Conservation (phyloP, 2,797 vertebrate genomes). For the Enteromius unitaeniatus region DNA sequence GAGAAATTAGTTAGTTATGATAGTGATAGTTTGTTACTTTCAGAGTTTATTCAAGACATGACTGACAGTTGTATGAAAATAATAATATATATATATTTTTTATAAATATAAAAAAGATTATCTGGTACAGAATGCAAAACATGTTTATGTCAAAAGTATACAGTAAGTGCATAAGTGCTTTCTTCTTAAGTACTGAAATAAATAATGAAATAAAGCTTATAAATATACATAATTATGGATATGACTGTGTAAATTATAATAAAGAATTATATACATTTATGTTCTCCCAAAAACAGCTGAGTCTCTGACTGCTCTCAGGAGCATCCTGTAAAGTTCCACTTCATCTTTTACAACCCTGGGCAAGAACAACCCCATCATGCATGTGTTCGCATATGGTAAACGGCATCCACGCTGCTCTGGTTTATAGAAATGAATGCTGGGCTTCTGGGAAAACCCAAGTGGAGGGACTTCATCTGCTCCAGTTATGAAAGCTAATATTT, state of each 20-base stretch:
- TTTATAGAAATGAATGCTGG: conserved; percentile 70
- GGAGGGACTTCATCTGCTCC: conserved; percentile 67
- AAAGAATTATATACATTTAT: neutral
- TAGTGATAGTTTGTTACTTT: neutral
- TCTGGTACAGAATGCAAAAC: neutral
- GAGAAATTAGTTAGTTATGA: too few species aligned
- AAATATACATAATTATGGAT: neutral
- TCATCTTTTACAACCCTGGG: conserved; percentile 57
- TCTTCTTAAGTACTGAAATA: neutral
- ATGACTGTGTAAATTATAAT: neutral
- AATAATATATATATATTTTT: neutral
- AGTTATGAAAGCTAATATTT: conserved; percentile 73
- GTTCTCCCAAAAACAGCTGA: conserved; percentile 53
- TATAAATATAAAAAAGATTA: neutral
- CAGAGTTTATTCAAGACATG: neutral
- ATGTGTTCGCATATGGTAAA: conserved; percentile 65
- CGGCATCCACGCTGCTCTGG: conserved; percentile 57
- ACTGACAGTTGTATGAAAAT: neutral
- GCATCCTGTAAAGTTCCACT: conserved; percentile 63
- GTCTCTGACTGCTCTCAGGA: conserved; percentile 66
- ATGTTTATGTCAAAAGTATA: neutral
- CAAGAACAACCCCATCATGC: conserved; percentile 68
- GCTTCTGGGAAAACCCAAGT: conserved; percentile 64
- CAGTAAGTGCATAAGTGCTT: neutral
- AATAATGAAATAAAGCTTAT: neutral